Base-by-base conservation (phyloP, 2,113 vertebrate species). In the Neogobius melanostomus region DNA sequence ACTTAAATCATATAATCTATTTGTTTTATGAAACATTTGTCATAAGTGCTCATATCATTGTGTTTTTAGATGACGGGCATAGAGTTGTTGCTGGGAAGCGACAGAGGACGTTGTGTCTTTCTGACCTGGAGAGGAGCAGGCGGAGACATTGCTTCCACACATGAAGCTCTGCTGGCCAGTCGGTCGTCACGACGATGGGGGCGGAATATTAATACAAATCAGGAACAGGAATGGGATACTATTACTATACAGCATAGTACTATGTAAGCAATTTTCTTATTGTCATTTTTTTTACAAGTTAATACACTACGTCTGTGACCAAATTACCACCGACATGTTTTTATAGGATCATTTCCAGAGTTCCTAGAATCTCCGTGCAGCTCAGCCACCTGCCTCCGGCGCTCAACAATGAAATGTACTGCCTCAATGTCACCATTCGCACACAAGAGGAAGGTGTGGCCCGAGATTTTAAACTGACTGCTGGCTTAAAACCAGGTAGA, bases 91-190 rank as follows among this genome's bases (percentile, higher is more conserved):
- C 91, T 99, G 84, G 97, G 97, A 54, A 90, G 88, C 2, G 92
- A 95, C 14, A 86, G 59, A 0, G 95, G 94, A 21, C 92, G 97
- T 54, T 96, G 95, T 48, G 94, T 98, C 76, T 93, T 97, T n/a
- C 77, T 99, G 82, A 98, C 91, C 78, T 99, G 98, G 98, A 93
- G 94, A 44, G 96, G 96, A 1, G 97, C 95, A 4, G 97, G 98
- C 0, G 98, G 98, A 44, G 98, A 99, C 3, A 95, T 93, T 0
- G 96, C 95, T 9, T 96, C 96, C 0, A 66, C 92, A 71, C 97
- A 98, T 0, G 97, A 99, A 85, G 94, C 95, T 0, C 50, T 98
- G 75, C 96, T 95, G 86, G 95, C 95, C 5, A 91, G 94, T 0
- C 93, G 96, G 3, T 98, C 95, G 15, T 98, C 96, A 75, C 94